Evolutionary conservation across 2,113 vertebrate species (phyloP), one percentile per base, ranked within the genome.

Genomic region (Speoplatyrhinus poulsoni): DNA sequence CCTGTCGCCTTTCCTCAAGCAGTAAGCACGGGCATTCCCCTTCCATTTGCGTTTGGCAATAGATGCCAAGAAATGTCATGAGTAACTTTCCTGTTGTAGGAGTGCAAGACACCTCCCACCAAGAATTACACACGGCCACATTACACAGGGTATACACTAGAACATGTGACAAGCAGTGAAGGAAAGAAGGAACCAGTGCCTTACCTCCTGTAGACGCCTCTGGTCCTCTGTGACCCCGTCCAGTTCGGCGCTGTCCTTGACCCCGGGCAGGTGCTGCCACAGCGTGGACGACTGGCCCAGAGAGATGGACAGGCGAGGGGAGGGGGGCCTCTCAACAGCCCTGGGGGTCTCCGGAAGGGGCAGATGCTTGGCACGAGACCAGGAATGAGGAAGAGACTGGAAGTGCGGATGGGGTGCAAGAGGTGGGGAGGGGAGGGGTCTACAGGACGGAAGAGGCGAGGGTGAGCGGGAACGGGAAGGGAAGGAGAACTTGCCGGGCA

Each of bases 141-240:
- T 41, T 41, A 41, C 36, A 41, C 7, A 41, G 5, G 1, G 36
- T 41, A 41, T 6, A 41, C 7, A 41, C 36, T 41, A 41, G 36
- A 41, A 41, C 26, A 26, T 26, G 26, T 26, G 26, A 41, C 36
- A 41, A 41, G 36, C 4, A 6, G 36, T 41, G 36, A 41, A 41
- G 36, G 36, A 41, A 41, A 41, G 4, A 8, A n/a, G 53, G 7
- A 16, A 3, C 12, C 53, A n/a, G 10, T 33, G 12, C 11, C 4
- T 41, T 89, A 99, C 97, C 96, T 99, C 97, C 69, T 99, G 97
- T 1, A 98, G 92, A 46, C 95, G 95, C 67, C 95, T 94, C 72
- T 94, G 85, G 17, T 96, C 95, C 0, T 94, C 94, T 8, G 91
- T 92, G 87, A 98, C 93, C 47, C 87, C 89, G 8, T 92, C 90